phyloP scores from a whole-genome alignment of 2,113 vertebrate genomes.

The Pygoscelis antarcticus region DNA sequence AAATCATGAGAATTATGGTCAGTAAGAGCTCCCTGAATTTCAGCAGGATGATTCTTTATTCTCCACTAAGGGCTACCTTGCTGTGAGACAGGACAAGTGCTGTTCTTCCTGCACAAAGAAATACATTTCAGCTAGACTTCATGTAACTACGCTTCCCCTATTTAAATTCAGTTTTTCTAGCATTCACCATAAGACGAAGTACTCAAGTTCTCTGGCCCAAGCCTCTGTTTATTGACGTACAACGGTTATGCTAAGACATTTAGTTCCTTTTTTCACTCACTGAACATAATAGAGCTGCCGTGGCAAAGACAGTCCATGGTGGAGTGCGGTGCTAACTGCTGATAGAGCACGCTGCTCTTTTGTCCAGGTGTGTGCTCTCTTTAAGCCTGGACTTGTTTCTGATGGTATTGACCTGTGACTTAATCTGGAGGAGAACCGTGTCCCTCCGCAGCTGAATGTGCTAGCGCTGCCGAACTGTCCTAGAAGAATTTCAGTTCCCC shows the following conservation, averaged over 20 bases:
- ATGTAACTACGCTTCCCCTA: background rate
- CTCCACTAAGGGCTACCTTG: no score
- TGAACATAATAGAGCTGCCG: background rate
- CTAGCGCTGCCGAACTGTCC: background rate
- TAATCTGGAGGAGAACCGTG: background rate
- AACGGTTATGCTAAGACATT: background rate
- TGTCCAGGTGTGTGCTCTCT: background rate
- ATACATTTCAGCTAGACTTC: background rate
- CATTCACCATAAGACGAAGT: accelerated
- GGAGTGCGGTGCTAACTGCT: background rate
- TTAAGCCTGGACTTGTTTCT: background rate
- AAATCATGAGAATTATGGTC: accelerated
- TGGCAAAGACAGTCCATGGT: accelerated
- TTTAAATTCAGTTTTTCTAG: background rate
- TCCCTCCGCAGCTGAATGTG: background rate
- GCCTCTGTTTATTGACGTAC: background rate
- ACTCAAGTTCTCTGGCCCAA: background rate
- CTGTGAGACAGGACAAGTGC: background rate
- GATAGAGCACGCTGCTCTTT: accelerated
- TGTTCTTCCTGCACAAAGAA: background rate
- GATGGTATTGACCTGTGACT: background rate
- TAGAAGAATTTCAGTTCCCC: background rate
- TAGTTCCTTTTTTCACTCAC: background rate
- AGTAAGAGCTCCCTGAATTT: background rate
- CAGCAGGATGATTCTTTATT: no score